Evolutionary conservation across 2,113 vertebrate genomes (phyloP).

Genomic region (Silurus glanis): DNA sequence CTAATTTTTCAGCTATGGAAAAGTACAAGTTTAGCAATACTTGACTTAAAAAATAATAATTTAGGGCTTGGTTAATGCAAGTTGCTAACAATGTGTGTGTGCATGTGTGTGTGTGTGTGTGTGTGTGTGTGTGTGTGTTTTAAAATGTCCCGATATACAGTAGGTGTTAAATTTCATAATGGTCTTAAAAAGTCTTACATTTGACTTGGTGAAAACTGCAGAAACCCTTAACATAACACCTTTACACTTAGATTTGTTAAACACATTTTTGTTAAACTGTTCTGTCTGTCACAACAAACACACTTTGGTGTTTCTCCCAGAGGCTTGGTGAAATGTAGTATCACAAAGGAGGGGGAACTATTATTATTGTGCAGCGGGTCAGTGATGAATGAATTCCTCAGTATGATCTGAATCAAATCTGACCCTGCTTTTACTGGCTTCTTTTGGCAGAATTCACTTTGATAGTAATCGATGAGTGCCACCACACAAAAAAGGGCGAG

Average conservation of each 20-base stretch:
- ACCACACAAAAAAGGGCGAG: constrained; percentile 91
- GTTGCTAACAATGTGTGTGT: too few species aligned
- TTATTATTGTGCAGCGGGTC: not conserved
- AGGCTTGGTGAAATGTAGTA: constrained; percentile 13
- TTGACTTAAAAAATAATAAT: too few species aligned
- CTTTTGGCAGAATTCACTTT: constrained; percentile 82
- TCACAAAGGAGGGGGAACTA: not conserved
- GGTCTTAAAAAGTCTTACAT: too few species aligned
- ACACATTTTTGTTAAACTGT: constrained; percentile 6
- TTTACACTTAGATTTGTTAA: constrained; percentile 54
- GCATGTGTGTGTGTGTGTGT: too few species aligned
- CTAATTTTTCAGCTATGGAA: too few species aligned
- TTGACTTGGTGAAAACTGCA: too few species aligned
- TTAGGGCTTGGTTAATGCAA: too few species aligned
- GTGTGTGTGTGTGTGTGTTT: too few species aligned
- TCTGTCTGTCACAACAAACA: not conserved
- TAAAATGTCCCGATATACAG: too few species aligned
- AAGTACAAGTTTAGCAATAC: too few species aligned
- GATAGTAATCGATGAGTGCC: constrained; percentile 94
- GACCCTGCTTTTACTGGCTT: not conserved
- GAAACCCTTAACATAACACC: constrained; percentile 34
- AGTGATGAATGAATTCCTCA: not conserved
- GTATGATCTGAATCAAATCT: not conserved
- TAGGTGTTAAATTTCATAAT: too few species aligned
- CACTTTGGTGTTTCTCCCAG: constrained; percentile 6